These are phyloP conservation scores for Pelecanus crispus DNA, from an alignment of 2,113 vertebrate genomes.

Conservation along the genomic window DNA sequence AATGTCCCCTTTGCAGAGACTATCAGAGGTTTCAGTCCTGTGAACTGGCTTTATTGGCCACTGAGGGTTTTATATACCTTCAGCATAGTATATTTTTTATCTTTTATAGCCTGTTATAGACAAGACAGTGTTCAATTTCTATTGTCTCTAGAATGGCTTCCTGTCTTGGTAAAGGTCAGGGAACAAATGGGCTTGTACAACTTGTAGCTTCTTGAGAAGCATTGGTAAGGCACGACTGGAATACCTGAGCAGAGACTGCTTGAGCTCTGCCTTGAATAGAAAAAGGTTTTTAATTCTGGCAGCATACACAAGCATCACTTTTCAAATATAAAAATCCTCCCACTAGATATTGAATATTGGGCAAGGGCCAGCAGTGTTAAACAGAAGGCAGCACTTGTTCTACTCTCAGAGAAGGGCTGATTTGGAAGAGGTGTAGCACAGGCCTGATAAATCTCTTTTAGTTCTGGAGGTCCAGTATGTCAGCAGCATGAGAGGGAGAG, in stretches of 20 bases:
- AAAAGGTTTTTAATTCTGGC: background rate
- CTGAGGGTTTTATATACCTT: background rate
- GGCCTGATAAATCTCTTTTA: background rate
- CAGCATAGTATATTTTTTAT: background rate
- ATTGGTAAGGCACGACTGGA: background rate
- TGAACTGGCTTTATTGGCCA: background rate
- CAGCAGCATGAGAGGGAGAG: background rate
- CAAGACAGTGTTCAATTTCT: background rate
- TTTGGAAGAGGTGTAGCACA: background rate
- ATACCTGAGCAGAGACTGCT: background rate
- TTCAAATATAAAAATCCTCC: conserved; percentile 21
- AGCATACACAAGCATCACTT: background rate
- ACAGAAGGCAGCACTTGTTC: background rate
- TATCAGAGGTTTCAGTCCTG: background rate
- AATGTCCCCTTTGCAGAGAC: background rate
- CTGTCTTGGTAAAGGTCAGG: background rate
- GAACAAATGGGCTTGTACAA: background rate
- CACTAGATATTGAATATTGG: background rate
- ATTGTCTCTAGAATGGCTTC: background rate
- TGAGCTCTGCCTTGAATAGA: background rate
- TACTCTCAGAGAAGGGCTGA: background rate
- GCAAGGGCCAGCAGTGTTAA: background rate
- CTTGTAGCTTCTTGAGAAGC: background rate
- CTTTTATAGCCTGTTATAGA: background rate
- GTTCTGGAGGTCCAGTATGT: background rate